A percentile compares a stretch with the other conserved stretches of the same genome.
phyloP scores from a whole-genome alignment of 2,797 vertebrate species.

The Paramormyrops hopkinsi region DNA sequence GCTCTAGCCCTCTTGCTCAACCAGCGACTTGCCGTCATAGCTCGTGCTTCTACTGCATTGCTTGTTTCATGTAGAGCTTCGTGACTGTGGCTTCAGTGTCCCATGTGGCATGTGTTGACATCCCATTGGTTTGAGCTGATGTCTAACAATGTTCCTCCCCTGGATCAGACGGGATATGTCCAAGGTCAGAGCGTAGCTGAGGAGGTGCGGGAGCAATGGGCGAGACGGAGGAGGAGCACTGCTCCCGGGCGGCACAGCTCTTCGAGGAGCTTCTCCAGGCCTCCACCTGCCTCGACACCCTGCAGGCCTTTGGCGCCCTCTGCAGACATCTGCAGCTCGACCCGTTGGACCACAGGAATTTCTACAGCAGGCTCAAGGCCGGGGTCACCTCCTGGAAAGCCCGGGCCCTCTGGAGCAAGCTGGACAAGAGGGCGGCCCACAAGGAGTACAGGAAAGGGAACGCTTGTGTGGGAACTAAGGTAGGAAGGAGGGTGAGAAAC shows the following conservation, averaged over 20 bases:
- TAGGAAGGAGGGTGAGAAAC: slow-evolving; percentile 44
- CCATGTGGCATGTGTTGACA: not conserved
- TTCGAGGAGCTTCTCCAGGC: slow-evolving; percentile 95
- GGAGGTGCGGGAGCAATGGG: slow-evolving; percentile 44
- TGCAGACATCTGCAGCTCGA: slow-evolving; percentile 84
- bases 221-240: slow-evolving; percentile 77
- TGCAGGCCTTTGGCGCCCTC: slow-evolving; percentile 91
- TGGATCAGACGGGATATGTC: slow-evolving; percentile 39
- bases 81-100: not conserved
- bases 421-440: slow-evolving; percentile 87
- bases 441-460: slow-evolving; percentile 85
- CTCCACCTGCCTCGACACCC: slow-evolving; percentile 86
- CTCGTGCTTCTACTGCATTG: not conserved
- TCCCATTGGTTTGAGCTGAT: not conserved
- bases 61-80: not conserved
- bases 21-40: not conserved
- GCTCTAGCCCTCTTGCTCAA: not conserved
- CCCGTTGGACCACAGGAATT: slow-evolving; percentile 74
- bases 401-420: slow-evolving; percentile 90
- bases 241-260: slow-evolving; percentile 76
- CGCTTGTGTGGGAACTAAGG: slow-evolving; percentile 77
- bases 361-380: slow-evolving; percentile 80
- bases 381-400: slow-evolving; percentile 88
- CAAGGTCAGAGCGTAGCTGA: slow-evolving; percentile 25
- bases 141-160: slow-evolving; percentile 29